Evolutionary conservation across 2,113 vertebrate species (phyloP), one percentile per base, ranked within the genome.

Genomic region (Neopipo cinnamomea): DNA sequence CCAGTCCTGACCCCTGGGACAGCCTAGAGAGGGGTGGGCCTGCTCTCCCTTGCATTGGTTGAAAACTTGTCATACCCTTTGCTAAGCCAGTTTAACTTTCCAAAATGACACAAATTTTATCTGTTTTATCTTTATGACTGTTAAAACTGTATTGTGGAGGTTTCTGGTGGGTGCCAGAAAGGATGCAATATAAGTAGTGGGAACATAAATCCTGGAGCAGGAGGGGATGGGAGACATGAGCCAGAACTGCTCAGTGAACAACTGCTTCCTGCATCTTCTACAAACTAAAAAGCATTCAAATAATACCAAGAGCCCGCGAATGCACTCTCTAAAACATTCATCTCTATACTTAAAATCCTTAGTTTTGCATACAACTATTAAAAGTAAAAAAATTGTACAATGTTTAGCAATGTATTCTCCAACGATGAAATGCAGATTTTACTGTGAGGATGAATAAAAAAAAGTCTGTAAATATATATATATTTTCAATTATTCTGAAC

Each of bases 131-230:
- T 88, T 79, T 61, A 49, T 24, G 22, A 50, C 31, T 71, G 27
- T 30, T 76, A 67, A 88, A 84, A 72, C 31, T 11, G 5, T 14
- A 39, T 75, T 78, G 39, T 12, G 70, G 14, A 76, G 52, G 37
- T 63, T 94, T 63, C 62, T 2, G 2, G 50, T 50, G 56, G 63
- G 8, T 31, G 39, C 12, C 39, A 78, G 18, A 63, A 11, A 81
- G 25, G 21, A 42, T 0, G 0, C 7, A 71, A 75, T 28, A 28
- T 5, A 52, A 71, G 55, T 0, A 0, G 56, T 75, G 24, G 44
- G 31, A 76, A 74, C 2, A 27, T 5, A 39, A 82, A 74, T 12
- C 3, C 35, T 74, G 42, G 11, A 77, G 35, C 24, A 55, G 28
- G 27, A 89, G 11, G 17, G 25, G 30, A 66, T 37, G 67, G 7